Evolutionary conservation across 2,113 vertebrate genomes (phyloP).

Genomic region (Podilymbus podiceps): DNA sequence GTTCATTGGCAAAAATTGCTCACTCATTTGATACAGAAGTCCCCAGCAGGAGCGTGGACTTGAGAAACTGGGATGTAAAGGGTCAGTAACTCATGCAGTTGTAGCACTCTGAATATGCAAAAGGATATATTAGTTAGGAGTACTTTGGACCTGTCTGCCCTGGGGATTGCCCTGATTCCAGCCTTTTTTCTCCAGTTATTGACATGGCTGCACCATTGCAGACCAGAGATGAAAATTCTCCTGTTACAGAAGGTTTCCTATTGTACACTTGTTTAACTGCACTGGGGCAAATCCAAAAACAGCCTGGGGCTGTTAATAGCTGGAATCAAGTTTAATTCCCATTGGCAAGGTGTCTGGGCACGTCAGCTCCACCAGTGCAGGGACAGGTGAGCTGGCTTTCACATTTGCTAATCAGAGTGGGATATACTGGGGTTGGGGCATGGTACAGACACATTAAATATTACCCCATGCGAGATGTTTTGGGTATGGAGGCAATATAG

Average conservation of each 20-base stretch:
- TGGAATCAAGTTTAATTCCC: slow-evolving; percentile 44
- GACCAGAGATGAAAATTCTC: not conserved
- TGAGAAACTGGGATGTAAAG: not conserved
- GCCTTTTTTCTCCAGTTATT: not conserved
- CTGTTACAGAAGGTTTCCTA: not conserved
- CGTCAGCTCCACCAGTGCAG: not conserved
- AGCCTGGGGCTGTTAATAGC: not conserved
- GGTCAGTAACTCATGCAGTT: not conserved
- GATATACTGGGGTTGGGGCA: not conserved
- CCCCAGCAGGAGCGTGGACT: not conserved
- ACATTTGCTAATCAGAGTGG: not conserved
- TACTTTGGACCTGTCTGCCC: not conserved
- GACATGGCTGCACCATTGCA: not conserved
- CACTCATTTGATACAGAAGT: not conserved
- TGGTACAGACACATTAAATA: not conserved
- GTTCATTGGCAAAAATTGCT: slow-evolving; percentile 9
- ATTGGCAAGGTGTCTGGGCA: not conserved
- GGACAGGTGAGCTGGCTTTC: slow-evolving; percentile 8
- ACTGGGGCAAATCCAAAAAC: not conserved
- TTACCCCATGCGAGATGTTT: not conserved
- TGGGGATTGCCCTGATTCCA: slow-evolving; percentile 15
- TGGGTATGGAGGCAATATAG: slow-evolving; percentile 2
- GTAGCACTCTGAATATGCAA: not conserved
- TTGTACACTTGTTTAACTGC: not conserved
- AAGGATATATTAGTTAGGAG: not conserved